phyloP scores from a whole-genome alignment of 2,888 invertebrate genomes.

The Eupithecia inturbata region DNA sequence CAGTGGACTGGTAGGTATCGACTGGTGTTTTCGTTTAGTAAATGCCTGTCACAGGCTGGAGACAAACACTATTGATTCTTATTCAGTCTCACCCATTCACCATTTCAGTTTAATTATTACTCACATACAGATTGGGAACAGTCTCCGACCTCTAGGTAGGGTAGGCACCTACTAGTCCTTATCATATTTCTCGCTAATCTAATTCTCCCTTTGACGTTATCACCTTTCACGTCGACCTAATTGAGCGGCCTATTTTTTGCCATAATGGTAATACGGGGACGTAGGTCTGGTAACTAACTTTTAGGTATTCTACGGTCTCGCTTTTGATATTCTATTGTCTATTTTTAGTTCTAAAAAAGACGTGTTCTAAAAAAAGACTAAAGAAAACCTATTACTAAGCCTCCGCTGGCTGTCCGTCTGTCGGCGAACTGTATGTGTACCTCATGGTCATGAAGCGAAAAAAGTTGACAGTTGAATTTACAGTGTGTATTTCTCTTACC shows the following conservation, averaged over 20 bases:
- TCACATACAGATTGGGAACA: neutral
- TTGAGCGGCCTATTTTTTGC: slow-evolving; percentile 20
- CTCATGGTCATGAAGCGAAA: too few species aligned
- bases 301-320: neutral
- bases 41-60: neutral
- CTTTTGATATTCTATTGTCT: neutral
- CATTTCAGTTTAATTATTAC: neutral
- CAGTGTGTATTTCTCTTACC: too few species aligned
- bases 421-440: too few species aligned
- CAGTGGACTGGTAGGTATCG: too few species aligned
- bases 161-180: too few species aligned
- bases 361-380: too few species aligned
- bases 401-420: too few species aligned
- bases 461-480: too few species aligned
- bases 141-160: neutral
- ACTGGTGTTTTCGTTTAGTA: neutral
- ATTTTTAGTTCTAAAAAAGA: neutral
- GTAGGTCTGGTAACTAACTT: neutral
- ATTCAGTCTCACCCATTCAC: neutral
- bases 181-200: slow-evolving; percentile 24
- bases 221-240: slow-evolving; percentile 30
- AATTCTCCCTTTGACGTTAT: slow-evolving; percentile 21
- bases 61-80: neutral
- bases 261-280: neutral
- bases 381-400: too few species aligned